Base-by-base conservation (phyloP, 64 coral and sea anemone species). In the Trachythela sp. region DNA sequence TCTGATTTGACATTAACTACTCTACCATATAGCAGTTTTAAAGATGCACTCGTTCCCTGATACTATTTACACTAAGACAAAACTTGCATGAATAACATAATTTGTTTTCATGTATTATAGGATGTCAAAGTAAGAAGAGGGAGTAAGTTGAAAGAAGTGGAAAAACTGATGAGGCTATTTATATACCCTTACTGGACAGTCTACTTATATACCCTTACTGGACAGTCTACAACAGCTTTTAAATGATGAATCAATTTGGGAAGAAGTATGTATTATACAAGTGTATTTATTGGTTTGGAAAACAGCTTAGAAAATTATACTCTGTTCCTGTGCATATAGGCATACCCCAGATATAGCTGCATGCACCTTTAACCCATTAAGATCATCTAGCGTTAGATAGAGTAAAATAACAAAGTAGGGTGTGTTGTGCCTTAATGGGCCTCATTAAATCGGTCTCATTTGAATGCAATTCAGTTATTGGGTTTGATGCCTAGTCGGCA, bases 381-480 rank as follows among this genome's bases (percentile, higher is more conserved):
- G 42, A 45, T 6, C 42, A 45, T 45, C 42, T 64, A 64, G 26
- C 15, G 6, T n/a, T 52, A 52, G 18, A n/a, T 64, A 18, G 26
- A 64, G 20, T 18, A 24, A 64, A 6, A 45, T 45, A 6, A 45
- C 42, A 18, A 64, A 7, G 8, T 64, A 20, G 34, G 13, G 30
- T 20, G 75, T 10, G 30, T 30, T 34, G 9, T 80, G 0, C 30
- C 34, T 36, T 40, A 30, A 15, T 80, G 11, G 75, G 32, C 3
- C 31, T 34, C 75, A 80, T 80, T 17, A 35, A 18, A 37, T 29
- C 75, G 34, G 75, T 80, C 75, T 6, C 20, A 80, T 80, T 8
- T 34, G 75, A 80, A 80, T 80, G 75, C 75, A 29, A 35, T 80
- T 36, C 75, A 80, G 37, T 37, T 80, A 40, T 29, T 80, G 31